Conservation (phyloP, 2,113 vertebrate species). For the Ginglymostoma cirratum region DNA sequence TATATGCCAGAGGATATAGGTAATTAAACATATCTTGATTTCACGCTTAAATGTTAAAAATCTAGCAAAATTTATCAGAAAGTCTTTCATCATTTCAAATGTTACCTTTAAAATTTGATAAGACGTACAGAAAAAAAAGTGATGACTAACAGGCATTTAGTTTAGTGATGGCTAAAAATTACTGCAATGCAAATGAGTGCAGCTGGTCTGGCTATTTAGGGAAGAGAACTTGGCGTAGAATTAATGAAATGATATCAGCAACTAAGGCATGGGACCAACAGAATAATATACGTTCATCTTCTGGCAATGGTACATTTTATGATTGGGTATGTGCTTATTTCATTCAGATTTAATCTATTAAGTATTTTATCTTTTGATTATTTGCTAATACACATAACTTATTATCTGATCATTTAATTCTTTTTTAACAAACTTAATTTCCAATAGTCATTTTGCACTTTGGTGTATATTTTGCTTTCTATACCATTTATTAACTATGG, state of each 20-base stretch:
- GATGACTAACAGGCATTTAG: background rate
- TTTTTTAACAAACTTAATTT: background rate
- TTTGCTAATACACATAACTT: background rate
- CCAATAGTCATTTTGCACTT: background rate
- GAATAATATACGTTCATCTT: conserved; percentile 21
- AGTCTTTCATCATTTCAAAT: background rate
- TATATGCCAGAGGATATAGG: background rate
- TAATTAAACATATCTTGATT: background rate
- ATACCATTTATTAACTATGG: background rate
- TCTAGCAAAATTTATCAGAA: background rate
- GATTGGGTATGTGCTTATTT: conserved; percentile 8
- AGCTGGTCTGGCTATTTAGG: conserved; percentile 3
- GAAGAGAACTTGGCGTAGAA: conserved; percentile 11
- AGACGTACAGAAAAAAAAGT: background rate
- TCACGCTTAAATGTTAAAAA: background rate
- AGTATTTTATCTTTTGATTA: conserved; percentile 19
- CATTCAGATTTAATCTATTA: conserved; percentile 27
- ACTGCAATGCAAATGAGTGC: background rate
- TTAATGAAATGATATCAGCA: conserved; percentile 15
- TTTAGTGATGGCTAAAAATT: background rate
- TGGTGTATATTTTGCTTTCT: background rate
- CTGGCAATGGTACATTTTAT: background rate
- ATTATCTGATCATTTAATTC: background rate
- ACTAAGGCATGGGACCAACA: background rate
- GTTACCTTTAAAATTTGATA: background rate